Evolutionary conservation across 2,888 invertebrate species (phyloP).

Genomic region (Subacronicta megacephala): DNA sequence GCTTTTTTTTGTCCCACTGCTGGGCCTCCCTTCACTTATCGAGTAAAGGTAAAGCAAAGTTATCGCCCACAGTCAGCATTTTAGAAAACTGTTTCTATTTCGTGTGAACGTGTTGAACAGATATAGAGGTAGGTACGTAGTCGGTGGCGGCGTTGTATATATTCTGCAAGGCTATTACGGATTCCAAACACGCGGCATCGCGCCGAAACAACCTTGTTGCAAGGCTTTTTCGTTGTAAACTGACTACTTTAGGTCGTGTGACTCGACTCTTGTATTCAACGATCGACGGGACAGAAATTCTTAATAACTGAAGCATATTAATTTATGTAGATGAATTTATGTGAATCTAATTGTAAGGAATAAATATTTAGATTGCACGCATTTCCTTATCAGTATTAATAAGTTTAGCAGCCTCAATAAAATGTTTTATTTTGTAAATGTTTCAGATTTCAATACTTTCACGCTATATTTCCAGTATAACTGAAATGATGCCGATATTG

Average conservation of each 20-base stretch:
- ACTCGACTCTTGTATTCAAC: slow-evolving; percentile 43
- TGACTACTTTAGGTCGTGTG: slow-evolving; percentile 64
- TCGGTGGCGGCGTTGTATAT: slow-evolving; percentile 54
- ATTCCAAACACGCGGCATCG: slow-evolving; percentile 77
- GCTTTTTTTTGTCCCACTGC: too few relatives aligned
- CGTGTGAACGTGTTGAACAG: slow-evolving; percentile 22
- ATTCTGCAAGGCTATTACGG: slow-evolving; percentile 77
- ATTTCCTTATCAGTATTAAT: slow-evolving; percentile 28
- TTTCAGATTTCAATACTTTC: too few relatives aligned
- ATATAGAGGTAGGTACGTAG: slow-evolving; percentile 50
- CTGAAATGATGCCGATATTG: too few relatives aligned
- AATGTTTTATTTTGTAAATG: too few relatives aligned
- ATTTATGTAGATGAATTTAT: slow-evolving; percentile 32
- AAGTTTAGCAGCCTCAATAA: too few relatives aligned
- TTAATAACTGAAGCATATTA: slow-evolving; percentile 40
- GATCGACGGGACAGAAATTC: slow-evolving; percentile 46
- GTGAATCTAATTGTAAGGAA: slow-evolving; percentile 32
- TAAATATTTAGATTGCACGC: slow-evolving; percentile 31
- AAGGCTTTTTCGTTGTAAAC: slow-evolving; percentile 78
- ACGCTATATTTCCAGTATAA: too few relatives aligned
- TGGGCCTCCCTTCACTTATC: too few relatives aligned
- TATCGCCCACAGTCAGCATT: slow-evolving; percentile 13
- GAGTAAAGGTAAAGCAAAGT: too few relatives aligned
- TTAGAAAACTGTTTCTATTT: slow-evolving; percentile 47
- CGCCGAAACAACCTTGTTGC: slow-evolving; percentile 81